Percentiles rank a stretch among this genome's conserved stretches.
phyloP scores from a whole-genome alignment of 2,797 vertebrate species.

The Moxostoma hubbsi region DNA sequence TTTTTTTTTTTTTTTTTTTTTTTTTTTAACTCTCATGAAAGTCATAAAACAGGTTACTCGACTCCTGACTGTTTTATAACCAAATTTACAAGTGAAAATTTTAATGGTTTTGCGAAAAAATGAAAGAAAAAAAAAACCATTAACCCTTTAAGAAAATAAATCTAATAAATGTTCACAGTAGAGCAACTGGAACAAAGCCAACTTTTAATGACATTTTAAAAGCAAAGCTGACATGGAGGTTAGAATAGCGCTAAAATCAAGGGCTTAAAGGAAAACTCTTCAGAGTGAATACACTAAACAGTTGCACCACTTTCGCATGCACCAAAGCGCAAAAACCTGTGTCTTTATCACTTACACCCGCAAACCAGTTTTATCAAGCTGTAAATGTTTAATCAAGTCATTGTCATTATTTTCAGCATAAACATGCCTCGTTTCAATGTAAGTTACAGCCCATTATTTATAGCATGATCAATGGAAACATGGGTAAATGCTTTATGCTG shows the following conservation, averaged over 20 bases:
- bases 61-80: slow-evolving; percentile 56
- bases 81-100: slow-evolving; percentile 48
- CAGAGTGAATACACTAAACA: slow-evolving; percentile 19
- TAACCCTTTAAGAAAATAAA: slow-evolving; percentile 48
- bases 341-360: too few species aligned
- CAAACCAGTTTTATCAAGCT: too few species aligned
- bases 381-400: too few species aligned
- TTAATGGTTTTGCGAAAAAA: slow-evolving; percentile 44
- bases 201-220: slow-evolving; percentile 50
- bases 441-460: too few species aligned
- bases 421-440: too few species aligned
- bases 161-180: slow-evolving; percentile 45
- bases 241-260: slow-evolving; percentile 51
- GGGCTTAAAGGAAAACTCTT: slow-evolving; percentile 42
- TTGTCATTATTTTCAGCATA: too few species aligned
- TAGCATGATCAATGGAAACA: too few species aligned
- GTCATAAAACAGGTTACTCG: slow-evolving; percentile 53
- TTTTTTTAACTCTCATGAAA: slow-evolving; percentile 29
- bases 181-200: slow-evolving; percentile 40
- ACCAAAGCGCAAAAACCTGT: too few species aligned
- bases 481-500: too few species aligned
- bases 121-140: slow-evolving; percentile 22
- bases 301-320: too few species aligned
- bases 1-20: slow-evolving; percentile 8
- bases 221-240: slow-evolving; percentile 47